These are phyloP conservation scores for Neuroterus valhalla DNA, from an alignment of 1,140 invertebrate genomes.

Conservation along the genomic window DNA sequence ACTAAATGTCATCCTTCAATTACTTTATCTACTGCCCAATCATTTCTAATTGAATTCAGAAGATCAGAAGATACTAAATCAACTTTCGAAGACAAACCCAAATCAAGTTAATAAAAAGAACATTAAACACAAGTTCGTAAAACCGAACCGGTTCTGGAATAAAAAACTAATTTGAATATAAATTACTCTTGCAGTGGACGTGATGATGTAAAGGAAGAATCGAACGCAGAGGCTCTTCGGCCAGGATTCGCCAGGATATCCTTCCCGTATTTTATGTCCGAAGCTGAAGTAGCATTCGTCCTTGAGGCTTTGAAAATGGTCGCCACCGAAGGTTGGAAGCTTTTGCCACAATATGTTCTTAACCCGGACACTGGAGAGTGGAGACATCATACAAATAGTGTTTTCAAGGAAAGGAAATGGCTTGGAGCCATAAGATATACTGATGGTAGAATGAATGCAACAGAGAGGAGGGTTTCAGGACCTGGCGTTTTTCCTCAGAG, in stretches of 20 bases:
- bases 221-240: conserved; percentile 83
- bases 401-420: conserved; percentile 88
- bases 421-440: conserved; percentile 86
- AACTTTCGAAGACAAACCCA: not conserved
- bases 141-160: conserved; percentile 15
- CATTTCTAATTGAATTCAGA: too few relatives aligned
- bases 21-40: too few relatives aligned
- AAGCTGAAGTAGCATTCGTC: conserved; percentile 87
- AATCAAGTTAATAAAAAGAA: conserved; percentile 9
- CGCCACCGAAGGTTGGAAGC: conserved; percentile 91
- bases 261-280: conserved; percentile 89
- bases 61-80: too few relatives aligned
- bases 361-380: conserved; percentile 93
- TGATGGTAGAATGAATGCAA: conserved; percentile 84
- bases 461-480: conserved; percentile 82
- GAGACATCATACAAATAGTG: conserved; percentile 87
- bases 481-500: conserved; percentile 82
- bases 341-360: conserved; percentile 90
- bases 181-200: conserved; percentile 50
- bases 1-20: too few relatives aligned
- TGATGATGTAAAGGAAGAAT: conserved; percentile 56
- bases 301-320: conserved; percentile 91
- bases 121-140: conserved; percentile 17
- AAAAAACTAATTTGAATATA: conserved; percentile 17
- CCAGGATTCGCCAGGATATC: conserved; percentile 92